phyloP scores from a whole-genome alignment of 1,140 invertebrate genomes.

The Drosophila mayri region DNA sequence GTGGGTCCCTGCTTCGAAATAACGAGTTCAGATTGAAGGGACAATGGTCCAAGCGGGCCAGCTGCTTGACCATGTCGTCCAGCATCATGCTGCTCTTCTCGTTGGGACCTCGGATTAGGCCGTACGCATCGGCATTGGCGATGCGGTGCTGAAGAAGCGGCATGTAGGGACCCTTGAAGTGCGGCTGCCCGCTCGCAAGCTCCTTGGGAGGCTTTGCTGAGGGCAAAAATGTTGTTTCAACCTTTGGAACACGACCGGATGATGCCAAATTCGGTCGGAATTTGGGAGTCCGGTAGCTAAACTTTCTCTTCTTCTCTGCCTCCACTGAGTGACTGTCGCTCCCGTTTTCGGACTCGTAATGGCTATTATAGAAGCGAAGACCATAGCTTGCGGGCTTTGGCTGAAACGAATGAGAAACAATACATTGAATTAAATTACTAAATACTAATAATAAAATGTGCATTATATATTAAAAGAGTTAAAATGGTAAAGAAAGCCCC shows the following conservation, averaged over 20 bases:
- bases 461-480: background rate
- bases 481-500: background rate
- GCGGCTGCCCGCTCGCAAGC: conserved; percentile 28
- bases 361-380: conserved; percentile 15
- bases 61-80: conserved; percentile 34
- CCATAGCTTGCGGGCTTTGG: conserved; percentile 24
- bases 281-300: conserved; percentile 17
- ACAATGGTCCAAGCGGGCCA: conserved; percentile 24
- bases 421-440: background rate
- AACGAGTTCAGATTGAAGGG: conserved; percentile 21
- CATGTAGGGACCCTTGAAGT: conserved; percentile 48
- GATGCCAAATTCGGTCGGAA: conserved; percentile 16
- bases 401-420: background rate
- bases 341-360: conserved; percentile 10
- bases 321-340: conserved; percentile 20
- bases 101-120: conserved; percentile 18
- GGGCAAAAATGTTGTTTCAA: background rate
- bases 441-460: background rate
- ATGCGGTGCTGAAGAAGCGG: conserved; percentile 44
- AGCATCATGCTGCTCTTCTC: conserved; percentile 26
- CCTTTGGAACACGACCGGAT: background rate
- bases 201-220: conserved; percentile 14
- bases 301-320: conserved; percentile 20
- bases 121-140: conserved; percentile 40
- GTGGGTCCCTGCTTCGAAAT: conserved; percentile 5